These are phyloP conservation scores for Aphelinus atriplicis DNA, from an alignment of 1,140 invertebrate genomes.

Conservation along the genomic window DNA sequence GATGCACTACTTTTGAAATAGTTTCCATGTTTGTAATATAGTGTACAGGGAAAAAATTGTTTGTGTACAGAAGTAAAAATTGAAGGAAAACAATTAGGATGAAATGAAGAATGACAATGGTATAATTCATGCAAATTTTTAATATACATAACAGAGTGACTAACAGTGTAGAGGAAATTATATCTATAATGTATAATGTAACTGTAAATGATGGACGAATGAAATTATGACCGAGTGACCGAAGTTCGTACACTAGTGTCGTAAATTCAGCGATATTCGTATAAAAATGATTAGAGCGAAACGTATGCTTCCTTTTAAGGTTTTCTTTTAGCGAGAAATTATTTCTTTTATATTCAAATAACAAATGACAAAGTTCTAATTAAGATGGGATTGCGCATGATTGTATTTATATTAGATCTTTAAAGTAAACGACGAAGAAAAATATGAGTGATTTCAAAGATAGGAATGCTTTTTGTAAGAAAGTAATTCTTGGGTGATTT, in stretches of 20 bases:
- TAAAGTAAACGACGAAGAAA: neutral
- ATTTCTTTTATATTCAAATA: neutral
- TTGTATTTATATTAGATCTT: slow-evolving; percentile 32
- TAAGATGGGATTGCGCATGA: slow-evolving; percentile 16
- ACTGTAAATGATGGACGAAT: slow-evolving; percentile 24
- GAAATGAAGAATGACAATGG: slow-evolving; percentile 7
- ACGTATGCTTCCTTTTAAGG: slow-evolving; percentile 33
- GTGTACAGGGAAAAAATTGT: slow-evolving; percentile 37
- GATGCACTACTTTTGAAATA: no score
- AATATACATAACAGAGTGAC: slow-evolving; percentile 26
- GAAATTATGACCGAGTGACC: slow-evolving; percentile 15
- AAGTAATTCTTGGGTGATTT: slow-evolving; percentile 13
- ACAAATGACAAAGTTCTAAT: slow-evolving; percentile 13
- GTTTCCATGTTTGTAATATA: slow-evolving; percentile 29
- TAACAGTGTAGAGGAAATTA: slow-evolving; percentile 27
- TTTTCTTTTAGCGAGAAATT: slow-evolving; percentile 3
- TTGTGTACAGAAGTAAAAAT: slow-evolving; percentile 39
- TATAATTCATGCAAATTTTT: slow-evolving; percentile 15
- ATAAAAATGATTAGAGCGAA: slow-evolving; percentile 31
- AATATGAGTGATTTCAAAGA: neutral
- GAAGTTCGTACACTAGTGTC: slow-evolving; percentile 31
- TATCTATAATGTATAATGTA: slow-evolving; percentile 19
- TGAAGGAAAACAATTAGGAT: slow-evolving; percentile 26
- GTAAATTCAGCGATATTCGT: slow-evolving; percentile 17
- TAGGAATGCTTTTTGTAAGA: neutral